Evolutionary conservation across 2,888 invertebrate genomes (phyloP), one percentile per base, ranked within the genome.

Genomic region (Folsomia candida): DNA sequence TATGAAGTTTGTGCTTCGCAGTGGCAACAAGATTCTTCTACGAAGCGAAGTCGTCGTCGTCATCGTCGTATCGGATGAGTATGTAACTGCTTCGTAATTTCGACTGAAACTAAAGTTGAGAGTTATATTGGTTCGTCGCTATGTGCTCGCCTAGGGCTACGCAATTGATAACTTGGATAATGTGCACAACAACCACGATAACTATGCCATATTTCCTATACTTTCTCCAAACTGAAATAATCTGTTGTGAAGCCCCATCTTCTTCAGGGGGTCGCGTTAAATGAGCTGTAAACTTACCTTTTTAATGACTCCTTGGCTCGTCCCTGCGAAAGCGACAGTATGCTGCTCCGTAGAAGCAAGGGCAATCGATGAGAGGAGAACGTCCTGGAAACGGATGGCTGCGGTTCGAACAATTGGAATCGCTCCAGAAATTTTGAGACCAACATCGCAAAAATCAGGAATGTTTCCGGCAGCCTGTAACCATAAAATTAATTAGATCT

Each of bases 241-340:
- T n/a, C n/a, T n/a, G n/a, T n/a, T n/a, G n/a, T n/a, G n/a, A n/a
- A n/a, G n/a, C n/a, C n/a, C n/a, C n/a, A n/a, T n/a, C n/a, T n/a
- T n/a, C n/a, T n/a, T n/a, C n/a, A n/a, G n/a, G n/a, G n/a, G n/a
- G n/a, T n/a, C n/a, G n/a, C n/a, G n/a, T n/a, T n/a, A n/a, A n/a
- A n/a, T n/a, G n/a, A n/a, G n/a, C n/a, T n/a, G n/a, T n/a, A 69
- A 54, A n/a, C 81, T 80, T 82, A 88, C 93, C 87, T 97, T 98
- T 82, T 94, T 94, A 64, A 98, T 85, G 64, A 85, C 84, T 27
- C 98, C 98, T 76, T 89, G 87, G 78, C 87, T 89, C 0, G 97
- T 96, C 29, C 98, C 98, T 63, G 97, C 86, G 85, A 98, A 97
- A 26, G 93, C 94, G 72, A 98, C 90, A 14, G 96, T 95, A 83